Percentiles rank a stretch among this genome's conserved stretches.
These are phyloP conservation scores for Toxostoma redivivum DNA, from an alignment of 2,113 vertebrate genomes.

Conservation along the genomic window DNA sequence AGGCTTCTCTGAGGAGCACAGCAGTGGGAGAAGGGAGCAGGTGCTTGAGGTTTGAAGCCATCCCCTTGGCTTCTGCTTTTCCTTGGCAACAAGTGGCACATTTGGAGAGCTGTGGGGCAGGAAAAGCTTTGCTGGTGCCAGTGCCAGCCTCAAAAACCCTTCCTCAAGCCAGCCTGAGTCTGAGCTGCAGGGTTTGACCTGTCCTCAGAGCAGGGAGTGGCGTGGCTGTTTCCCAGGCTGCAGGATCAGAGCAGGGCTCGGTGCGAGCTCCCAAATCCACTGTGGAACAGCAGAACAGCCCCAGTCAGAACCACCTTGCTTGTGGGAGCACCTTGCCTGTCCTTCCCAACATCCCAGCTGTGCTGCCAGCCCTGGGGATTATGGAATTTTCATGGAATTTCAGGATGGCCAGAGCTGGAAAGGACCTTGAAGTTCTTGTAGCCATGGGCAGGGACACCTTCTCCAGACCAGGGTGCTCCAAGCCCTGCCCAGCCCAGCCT, in stretches of 20 bases:
- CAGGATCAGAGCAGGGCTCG: background rate
- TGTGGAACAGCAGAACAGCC: background rate
- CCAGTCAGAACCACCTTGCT: background rate
- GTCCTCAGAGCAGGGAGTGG: background rate
- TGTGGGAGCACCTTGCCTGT: fast-evolving
- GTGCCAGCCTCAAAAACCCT: background rate
- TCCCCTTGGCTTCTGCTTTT: background rate
- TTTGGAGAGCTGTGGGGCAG: background rate
- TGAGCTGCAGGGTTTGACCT: background rate
- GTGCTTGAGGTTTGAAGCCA: background rate
- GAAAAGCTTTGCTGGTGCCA: background rate
- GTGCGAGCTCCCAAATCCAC: background rate
- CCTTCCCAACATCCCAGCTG: background rate
- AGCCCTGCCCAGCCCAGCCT: background rate
- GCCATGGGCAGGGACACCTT: background rate
- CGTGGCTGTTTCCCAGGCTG: background rate
- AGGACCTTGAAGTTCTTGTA: background rate
- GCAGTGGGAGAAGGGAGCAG: background rate
- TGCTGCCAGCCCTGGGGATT: background rate
- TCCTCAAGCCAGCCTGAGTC: background rate
- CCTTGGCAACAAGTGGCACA: background rate
- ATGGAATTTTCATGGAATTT: background rate
- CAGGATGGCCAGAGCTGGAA: background rate
- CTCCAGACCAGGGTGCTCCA: background rate
- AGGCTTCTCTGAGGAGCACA: background rate